Evolutionary conservation across 2,888 invertebrate genomes (phyloP), one percentile per base, ranked within the genome.

Genomic region (Drosophila heteroneura): DNA sequence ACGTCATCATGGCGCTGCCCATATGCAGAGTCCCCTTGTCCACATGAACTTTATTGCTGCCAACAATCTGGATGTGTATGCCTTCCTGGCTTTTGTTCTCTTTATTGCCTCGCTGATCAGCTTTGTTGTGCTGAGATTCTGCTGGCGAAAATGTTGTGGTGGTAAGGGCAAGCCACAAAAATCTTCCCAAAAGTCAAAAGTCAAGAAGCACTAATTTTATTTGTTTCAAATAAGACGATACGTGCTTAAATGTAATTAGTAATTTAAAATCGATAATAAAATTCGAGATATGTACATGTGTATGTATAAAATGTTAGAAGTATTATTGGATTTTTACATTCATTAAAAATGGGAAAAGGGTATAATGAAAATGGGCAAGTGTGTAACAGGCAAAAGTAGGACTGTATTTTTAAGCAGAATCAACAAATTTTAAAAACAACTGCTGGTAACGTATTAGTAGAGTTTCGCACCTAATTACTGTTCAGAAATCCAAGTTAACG

Each of bases 1-100:
- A 3, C 93, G 95, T 54, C 92, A 95, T 86, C 94, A 94, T 64
- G 95, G 95, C 22, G 95, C 95, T 0, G 83, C 91, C 1, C 94
- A 93, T 67, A 93, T 95, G 82, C 95, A 94, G 77, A 95, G 94
- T 89, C 94, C 95, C 1, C 93, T 94, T 1, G 83, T 93, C 9
- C 91, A 94, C 39, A 85, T 95, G 76, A 94, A 91, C 71, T 93
- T 93, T 90, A 65, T 94, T 5, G 93, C 93, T 0, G 93, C 93
- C 73, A 91, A 84, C 22, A 94, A 95, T 93, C 47, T 94, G 28
- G 95, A 95, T 82, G 92, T 95, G 0, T 82, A 89, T 44, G 63
- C 66, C 26, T 7, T 92, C 0, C 7, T 85, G 0, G 30, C 83
- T 1, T 51, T 78, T 3, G n/a, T 74, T 3, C 39, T 85, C 10